Percentiles rank a stretch among this genome's conserved stretches.
phyloP scores from a whole-genome alignment of 2,797 vertebrate genomes.

The Scarus forsteni region DNA sequence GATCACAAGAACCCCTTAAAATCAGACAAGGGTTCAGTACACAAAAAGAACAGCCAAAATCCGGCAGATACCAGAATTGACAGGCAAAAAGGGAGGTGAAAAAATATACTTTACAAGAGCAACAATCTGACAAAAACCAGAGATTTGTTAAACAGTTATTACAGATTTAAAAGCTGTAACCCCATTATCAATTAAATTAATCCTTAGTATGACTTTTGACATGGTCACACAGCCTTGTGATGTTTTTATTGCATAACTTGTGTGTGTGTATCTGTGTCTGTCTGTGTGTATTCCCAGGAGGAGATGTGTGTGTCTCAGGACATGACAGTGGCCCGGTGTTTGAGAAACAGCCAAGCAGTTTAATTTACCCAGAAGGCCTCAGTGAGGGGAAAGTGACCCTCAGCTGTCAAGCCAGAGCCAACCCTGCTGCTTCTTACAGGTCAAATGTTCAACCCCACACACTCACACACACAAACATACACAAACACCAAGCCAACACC shows the following conservation, averaged over 20 bases:
- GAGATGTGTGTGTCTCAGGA: slow-evolving; percentile 84
- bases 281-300: slow-evolving; percentile 72
- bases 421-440: slow-evolving; percentile 92
- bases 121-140: no score
- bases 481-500: no score
- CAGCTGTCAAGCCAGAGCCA: slow-evolving; percentile 91
- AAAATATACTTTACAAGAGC: no score
- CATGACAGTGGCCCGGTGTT: slow-evolving; percentile 93
- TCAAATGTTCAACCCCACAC: slow-evolving; percentile 62
- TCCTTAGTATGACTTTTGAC: no score
- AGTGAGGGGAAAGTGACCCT: slow-evolving; percentile 92
- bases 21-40: no score
- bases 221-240: background rate
- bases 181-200: no score
- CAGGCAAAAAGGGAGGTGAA: no score
- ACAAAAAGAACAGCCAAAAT: no score
- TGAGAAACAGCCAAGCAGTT: slow-evolving; percentile 92
- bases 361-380: slow-evolving; percentile 93
- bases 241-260: background rate
- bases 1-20: no score
- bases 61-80: no score
- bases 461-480: background rate
- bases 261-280: slow-evolving; percentile 9
- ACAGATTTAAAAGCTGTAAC: no score
- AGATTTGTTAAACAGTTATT: no score